These are phyloP conservation scores for Ptyas mucosa DNA, from an alignment of 2,113 vertebrate genomes.

Conservation along the genomic window DNA sequence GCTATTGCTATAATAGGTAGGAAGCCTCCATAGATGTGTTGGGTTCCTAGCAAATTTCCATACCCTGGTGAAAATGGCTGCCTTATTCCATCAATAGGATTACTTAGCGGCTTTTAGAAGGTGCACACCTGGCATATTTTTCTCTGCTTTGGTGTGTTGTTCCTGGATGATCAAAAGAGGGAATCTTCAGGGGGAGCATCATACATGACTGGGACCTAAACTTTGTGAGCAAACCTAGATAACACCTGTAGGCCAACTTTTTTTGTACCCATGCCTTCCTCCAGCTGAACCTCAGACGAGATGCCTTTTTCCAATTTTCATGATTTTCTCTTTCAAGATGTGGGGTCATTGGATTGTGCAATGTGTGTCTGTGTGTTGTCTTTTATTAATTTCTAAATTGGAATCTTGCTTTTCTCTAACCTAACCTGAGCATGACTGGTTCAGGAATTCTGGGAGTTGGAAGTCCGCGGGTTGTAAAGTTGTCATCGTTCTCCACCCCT, in stretches of 20 bases:
- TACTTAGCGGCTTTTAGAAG: not conserved
- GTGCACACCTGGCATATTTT: not conserved
- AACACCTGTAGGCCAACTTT: not conserved
- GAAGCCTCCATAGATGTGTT: not conserved
- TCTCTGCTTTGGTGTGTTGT: too few species aligned
- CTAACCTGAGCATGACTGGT: too few species aligned
- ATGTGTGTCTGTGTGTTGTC: not conserved
- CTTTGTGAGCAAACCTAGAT: not conserved
- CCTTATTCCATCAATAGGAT: not conserved
- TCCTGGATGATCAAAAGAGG: not conserved
- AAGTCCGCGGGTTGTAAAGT: too few species aligned
- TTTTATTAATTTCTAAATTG: not conserved
- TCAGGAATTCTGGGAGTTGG: too few species aligned
- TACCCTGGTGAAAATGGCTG: not conserved
- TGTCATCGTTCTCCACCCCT: too few species aligned
- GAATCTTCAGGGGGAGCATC: not conserved
- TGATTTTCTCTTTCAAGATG: not conserved
- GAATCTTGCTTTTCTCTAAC: not conserved
- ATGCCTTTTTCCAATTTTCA: not conserved
- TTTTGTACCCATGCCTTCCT: not conserved
- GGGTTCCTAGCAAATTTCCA: not conserved
- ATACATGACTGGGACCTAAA: not conserved
- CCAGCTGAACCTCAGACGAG: not conserved
- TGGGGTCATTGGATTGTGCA: not conserved
- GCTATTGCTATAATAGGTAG: not conserved